A percentile compares a stretch with the other conserved stretches of the same genome.
These are phyloP conservation scores for Leptinotarsa defecta DNA, from an alignment of 1,140 invertebrate genomes.

Conservation along the genomic window DNA sequence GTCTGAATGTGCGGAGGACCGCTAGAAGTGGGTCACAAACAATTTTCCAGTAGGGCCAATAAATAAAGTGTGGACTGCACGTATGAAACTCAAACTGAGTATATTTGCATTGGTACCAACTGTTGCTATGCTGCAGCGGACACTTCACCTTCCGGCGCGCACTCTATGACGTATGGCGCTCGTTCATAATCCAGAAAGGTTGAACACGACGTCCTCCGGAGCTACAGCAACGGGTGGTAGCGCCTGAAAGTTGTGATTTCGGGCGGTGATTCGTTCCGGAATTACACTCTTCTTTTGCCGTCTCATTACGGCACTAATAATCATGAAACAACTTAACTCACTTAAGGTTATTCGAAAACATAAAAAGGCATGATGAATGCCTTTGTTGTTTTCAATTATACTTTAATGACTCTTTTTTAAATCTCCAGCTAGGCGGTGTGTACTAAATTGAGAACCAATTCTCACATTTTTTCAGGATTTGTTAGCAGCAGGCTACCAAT, in stretches of 20 bases:
- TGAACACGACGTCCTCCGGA: conserved; percentile 22
- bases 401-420: no score
- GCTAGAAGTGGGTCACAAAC: no score
- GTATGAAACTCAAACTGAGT: conserved; percentile 7
- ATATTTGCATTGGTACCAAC: conserved; percentile 20
- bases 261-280: not conserved
- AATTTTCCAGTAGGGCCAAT: not conserved
- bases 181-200: conserved; percentile 22
- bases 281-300: not conserved
- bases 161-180: conserved; percentile 17
- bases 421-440: no score
- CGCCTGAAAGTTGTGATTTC: conserved; percentile 13
- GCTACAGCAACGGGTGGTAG: conserved; percentile 8
- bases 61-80: not conserved
- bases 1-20: no score
- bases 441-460: no score
- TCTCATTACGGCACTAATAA: conserved; percentile 6
- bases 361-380: no score
- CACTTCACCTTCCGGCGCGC: conserved; percentile 10
- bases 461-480: no score
- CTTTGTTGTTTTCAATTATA: no score
- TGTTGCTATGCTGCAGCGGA: conserved; percentile 19
- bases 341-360: not conserved
- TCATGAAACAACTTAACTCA: not conserved
- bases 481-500: no score